phyloP scores from a whole-genome alignment of 2,797 vertebrate species.

The Anguilla anguilla region DNA sequence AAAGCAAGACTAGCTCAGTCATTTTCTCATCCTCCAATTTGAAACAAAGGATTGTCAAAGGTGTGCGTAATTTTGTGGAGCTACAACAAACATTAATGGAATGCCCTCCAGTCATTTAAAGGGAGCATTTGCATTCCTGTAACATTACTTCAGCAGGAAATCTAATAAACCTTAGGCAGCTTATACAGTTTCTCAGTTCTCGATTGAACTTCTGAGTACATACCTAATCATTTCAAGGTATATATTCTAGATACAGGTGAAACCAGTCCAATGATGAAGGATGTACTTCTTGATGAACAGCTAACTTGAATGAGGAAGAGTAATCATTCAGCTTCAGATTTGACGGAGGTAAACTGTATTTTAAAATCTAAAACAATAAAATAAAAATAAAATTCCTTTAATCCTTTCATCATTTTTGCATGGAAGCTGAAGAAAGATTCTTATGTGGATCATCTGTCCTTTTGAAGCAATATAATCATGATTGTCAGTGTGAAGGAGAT shows the following conservation, averaged over 20 bases:
- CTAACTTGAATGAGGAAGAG: not conserved
- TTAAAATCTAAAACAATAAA: not conserved
- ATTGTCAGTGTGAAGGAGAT: not conserved
- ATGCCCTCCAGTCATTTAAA: not conserved
- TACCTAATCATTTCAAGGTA: not conserved
- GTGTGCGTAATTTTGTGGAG: not conserved
- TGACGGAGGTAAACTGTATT: not conserved
- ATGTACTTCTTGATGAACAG: not conserved
- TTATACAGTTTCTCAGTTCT: not conserved
- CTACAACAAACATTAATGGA: not conserved
- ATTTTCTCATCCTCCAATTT: not conserved
- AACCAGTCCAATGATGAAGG: not conserved
- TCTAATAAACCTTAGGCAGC: not conserved
- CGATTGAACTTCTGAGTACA: not conserved
- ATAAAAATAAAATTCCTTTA: not conserved
- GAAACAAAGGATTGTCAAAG: not conserved
- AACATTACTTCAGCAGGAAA: not conserved
- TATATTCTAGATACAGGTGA: not conserved
- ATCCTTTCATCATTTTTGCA: not conserved
- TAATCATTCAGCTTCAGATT: not conserved
- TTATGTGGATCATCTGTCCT: not conserved
- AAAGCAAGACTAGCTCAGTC: not conserved
- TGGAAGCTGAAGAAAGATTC: not conserved
- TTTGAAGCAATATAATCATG: not conserved
- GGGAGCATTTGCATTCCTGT: not conserved